Percentiles rank a stretch among this genome's conserved stretches.
These are phyloP conservation scores for Osedax fenrisi DNA, from an alignment of 2,888 invertebrate genomes.

Conservation along the genomic window DNA sequence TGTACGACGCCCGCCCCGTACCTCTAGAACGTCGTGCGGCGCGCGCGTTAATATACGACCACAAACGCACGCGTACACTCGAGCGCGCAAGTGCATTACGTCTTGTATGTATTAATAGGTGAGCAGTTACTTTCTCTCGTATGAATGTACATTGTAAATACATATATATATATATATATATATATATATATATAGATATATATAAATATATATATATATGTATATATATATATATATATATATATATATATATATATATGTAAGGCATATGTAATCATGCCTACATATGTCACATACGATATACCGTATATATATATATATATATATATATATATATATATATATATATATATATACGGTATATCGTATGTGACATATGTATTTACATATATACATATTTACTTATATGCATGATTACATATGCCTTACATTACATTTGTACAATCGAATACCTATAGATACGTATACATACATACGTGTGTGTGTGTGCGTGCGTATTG, in stretches of 20 bases:
- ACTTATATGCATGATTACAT: background rate
- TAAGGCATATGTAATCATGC: no score
- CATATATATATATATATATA: background rate
- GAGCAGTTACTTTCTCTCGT: no score
- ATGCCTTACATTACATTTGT: background rate
- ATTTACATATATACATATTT: background rate
- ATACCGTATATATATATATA: background rate
- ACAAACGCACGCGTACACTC: no score
- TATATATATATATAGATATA: background rate
- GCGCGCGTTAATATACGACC: no score
- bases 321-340: background rate
- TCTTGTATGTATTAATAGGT: no score
- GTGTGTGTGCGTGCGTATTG: background rate
- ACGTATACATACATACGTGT: background rate
- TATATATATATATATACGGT: background rate
- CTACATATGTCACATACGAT: background rate
- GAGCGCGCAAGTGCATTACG: no score
- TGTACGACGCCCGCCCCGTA: no score
- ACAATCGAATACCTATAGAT: background rate
- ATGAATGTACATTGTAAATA: no score
- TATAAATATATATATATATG: background rate
- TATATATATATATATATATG: background rate
- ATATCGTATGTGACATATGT: no score
- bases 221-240: background rate
- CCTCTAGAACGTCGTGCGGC: no score